Base-by-base conservation (phyloP, 1,140 invertebrate species). In the Drosophila navojoa region DNA sequence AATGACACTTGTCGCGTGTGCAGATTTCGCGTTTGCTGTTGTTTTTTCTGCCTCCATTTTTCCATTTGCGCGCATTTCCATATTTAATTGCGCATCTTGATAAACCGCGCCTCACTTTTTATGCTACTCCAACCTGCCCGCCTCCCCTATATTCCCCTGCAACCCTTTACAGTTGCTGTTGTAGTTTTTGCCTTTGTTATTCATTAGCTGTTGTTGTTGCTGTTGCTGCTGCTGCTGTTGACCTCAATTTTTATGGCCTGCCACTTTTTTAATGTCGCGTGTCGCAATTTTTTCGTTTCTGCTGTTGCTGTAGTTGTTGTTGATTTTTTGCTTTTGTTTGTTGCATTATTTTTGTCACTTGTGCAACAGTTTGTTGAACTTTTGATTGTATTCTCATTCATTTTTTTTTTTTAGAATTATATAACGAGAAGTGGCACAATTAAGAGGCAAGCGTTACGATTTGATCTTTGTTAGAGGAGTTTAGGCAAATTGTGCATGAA, bases 51-150 rank as follows among this genome's bases (percentile, higher is more conserved):
- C 54, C 66, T 61, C 62, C 69, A 67, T 77, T 77, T 79, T 38
- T 74, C 38, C 72, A 72, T 79, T 85, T 78, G 67, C 82, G 84
- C 73, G 76, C 84, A 87, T 87, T 87, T 84, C 84, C 84, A 87
- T 87, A 87, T 87, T 87, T 87, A 87, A 87, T 87, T 87, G 84
- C 84, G 74, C 84, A 87, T 87, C 84, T 87, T 87, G 84, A 87
- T 87, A 87, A 89, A 62, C 10, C 61, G 16, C 49, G 59, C 59
- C 63, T 60, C 70, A 54, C 35, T 60, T 60, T 68, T 67, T 35
- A 16, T 53, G 44, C 13, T 35, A 29, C 9, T 16, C 35, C 76
- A n/a, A 15, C 27, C 5, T 2, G 22, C 27, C 16, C 19, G 27
- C 44, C 11, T 35, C n/a, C 15, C 35, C 44, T n/a, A n/a, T n/a